phyloP scores from a whole-genome alignment of 1,140 invertebrate species.

The Drosophila athabasca region DNA sequence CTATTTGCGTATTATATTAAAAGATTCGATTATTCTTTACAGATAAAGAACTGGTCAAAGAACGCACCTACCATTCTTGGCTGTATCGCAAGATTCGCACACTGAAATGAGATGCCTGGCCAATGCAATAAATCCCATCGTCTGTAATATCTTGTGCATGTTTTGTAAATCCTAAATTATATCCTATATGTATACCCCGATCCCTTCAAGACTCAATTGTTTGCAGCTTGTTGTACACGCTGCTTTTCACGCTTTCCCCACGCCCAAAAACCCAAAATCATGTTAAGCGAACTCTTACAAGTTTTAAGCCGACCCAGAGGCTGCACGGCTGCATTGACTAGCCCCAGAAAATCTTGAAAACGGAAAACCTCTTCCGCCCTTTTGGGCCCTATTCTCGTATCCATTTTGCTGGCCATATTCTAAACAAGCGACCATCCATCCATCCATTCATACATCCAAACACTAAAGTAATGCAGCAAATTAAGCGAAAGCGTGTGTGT shows the following conservation, averaged over 20 bases:
- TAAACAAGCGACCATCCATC: slow-evolving; percentile 56
- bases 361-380: slow-evolving; percentile 50
- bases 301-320: slow-evolving; percentile 62
- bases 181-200: slow-evolving; percentile 11
- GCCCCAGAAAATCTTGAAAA: slow-evolving; percentile 55
- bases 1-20: neutral
- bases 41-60: slow-evolving; percentile 74
- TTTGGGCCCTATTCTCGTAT: slow-evolving; percentile 30
- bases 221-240: slow-evolving; percentile 51
- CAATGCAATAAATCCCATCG: neutral
- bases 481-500: slow-evolving; percentile 31
- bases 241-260: slow-evolving; percentile 24
- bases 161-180: neutral
- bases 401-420: slow-evolving; percentile 67
- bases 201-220: neutral
- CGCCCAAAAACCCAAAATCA: slow-evolving; percentile 57
- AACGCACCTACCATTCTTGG: slow-evolving; percentile 73
- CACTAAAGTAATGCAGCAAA: slow-evolving; percentile 61
- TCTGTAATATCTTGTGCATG: neutral
- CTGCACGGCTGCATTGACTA: slow-evolving; percentile 43
- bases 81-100: slow-evolving; percentile 71
- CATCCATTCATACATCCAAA: slow-evolving; percentile 10
- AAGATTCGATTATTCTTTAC: slow-evolving; percentile 10
- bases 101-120: slow-evolving; percentile 39
- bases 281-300: slow-evolving; percentile 71